Base-by-base conservation (phyloP, 2,888 invertebrate species). In the Linyphia triangularis region DNA sequence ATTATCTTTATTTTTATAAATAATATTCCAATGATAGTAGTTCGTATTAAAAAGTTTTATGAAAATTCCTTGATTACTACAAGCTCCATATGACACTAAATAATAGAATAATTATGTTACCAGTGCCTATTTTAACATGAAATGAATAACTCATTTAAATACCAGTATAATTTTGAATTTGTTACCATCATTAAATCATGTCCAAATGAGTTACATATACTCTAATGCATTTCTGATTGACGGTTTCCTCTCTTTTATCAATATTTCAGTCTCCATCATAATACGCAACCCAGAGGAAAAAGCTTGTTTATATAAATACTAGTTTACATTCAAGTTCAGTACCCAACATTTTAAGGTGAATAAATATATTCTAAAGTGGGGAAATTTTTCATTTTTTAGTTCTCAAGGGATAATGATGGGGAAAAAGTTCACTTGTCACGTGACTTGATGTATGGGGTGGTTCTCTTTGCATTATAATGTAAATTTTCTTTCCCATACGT, bases 381-480 rank as follows among this genome's bases (percentile, higher is more conserved):
- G 51, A 43, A 51, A 28, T 7, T 72, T 72, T 69, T 61, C 61
- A 24, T 61, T 61, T 70, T 70, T 26, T 16, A 3, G 28, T 72
- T 28, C 24, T 37, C 75, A 9, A 26, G 24, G n/a, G 37, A 77
- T 16, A 26, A 37, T 24, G 37, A 40, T 22, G 51, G n/a, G 2
- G 16, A 79, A 79, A 28, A 79, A 33, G 9, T 57, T 65, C 30
- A 2, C 33, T 16, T 75, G 75, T 75, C 75, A 79, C 6, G 43
- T 51, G 28, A 37, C 30, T 65, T 67, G 51, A 67, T 79, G 67
- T 43, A 67, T 40, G 19, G 22, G 65, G 10, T 37, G 19, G 22
- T 43, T 67, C 43, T 7, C 19, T 43, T 19, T 22, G 51, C 30
- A 65, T 79, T 79, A 79, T 51, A 79, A 79, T 79, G 78, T 65